These are phyloP conservation scores for Rhincodon typus DNA, from an alignment of 2,797 vertebrate species.

Conservation along the genomic window DNA sequence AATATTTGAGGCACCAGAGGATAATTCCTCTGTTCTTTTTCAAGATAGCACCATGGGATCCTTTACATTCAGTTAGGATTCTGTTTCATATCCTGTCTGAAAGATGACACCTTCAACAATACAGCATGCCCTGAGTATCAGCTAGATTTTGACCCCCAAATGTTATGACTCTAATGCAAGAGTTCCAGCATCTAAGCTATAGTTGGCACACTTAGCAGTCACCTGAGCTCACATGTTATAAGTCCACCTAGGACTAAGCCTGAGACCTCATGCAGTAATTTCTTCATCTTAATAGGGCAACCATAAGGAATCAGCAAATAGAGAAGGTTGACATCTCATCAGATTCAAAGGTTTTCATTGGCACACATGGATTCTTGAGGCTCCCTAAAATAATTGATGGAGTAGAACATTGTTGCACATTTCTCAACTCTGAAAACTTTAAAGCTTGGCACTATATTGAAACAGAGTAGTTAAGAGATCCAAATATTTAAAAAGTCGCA, in stretches of 20 bases:
- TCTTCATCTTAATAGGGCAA: neutral
- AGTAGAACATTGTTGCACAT: neutral
- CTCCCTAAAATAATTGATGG: neutral
- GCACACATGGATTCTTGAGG: neutral
- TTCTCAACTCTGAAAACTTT: neutral
- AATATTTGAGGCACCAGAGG: neutral
- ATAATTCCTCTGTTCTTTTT: neutral
- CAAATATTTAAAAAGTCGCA: neutral
- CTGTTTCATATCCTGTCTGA: neutral
- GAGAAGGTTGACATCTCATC: neutral
- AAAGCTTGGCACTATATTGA: too few species aligned
- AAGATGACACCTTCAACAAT: neutral
- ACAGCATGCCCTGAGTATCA: neutral
- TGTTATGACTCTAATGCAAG: neutral
- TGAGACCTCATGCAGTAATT: neutral
- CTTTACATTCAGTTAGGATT: neutral
- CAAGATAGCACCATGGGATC: neutral
- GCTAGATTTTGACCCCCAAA: neutral
- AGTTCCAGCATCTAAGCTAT: neutral
- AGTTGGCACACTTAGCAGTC: neutral
- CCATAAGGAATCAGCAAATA: neutral
- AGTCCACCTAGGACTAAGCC: neutral
- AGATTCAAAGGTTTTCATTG: neutral
- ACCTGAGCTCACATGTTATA: neutral
- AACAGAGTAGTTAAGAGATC: neutral